Evolutionary conservation across 64 coral and sea anemone genomes (phyloP).

Genomic region (Pocillopora damicornis): DNA sequence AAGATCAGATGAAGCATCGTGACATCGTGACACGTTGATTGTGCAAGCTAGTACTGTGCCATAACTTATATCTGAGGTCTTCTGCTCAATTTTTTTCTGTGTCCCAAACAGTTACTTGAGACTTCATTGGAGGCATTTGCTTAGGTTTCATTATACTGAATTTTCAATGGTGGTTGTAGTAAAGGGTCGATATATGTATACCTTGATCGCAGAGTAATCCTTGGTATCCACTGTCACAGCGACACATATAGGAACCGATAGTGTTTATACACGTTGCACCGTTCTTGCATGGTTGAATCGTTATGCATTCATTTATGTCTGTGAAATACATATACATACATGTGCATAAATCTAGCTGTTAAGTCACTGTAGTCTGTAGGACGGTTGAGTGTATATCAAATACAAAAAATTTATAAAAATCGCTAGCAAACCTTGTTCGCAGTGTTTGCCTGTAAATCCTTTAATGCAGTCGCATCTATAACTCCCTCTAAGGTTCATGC

Average conservation of each 20-base stretch:
- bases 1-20: no score
- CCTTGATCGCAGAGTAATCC: slow-evolving; percentile 55
- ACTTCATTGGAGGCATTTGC: no score
- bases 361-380: no score
- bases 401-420: neutral
- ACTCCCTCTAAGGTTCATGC: neutral
- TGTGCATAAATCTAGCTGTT: no score
- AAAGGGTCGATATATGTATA: neutral
- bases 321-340: neutral
- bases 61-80: no score
- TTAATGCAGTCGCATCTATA: slow-evolving; percentile 6
- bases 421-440: neutral
- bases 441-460: slow-evolving; percentile 17
- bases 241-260: slow-evolving; percentile 25
- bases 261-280: slow-evolving; percentile 40
- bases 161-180: no score
- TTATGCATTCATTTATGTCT: slow-evolving; percentile 16
- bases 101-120: no score
- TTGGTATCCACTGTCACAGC: slow-evolving; percentile 20
- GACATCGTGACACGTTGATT: no score
- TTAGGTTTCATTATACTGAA: no score
- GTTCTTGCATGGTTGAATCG: slow-evolving; percentile 50
- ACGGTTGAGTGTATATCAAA: no score
- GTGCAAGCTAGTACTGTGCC: no score
- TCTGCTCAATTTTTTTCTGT: no score